Percentiles rank a stretch among this genome's conserved stretches.
These are phyloP conservation scores for Mus spicilegus DNA, from an alignment of 2,113 vertebrate genomes.

Conservation along the genomic window DNA sequence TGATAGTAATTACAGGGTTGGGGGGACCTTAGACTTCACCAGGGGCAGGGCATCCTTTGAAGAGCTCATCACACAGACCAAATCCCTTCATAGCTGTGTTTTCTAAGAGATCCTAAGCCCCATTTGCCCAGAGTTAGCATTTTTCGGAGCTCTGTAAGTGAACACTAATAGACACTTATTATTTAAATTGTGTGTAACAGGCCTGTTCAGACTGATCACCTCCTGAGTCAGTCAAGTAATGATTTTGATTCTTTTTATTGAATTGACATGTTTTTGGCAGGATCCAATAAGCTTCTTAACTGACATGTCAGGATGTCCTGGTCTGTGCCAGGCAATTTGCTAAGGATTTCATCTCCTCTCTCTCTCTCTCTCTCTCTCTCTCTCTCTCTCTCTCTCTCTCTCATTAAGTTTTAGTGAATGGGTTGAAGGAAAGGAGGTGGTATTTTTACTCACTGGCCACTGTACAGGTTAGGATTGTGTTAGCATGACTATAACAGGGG, in stretches of 20 bases:
- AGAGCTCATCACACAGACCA: background rate
- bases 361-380: background rate
- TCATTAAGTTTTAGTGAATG: background rate
- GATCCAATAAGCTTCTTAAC: background rate
- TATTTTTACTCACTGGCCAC: background rate
- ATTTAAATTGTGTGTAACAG: background rate
- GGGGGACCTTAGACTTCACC: too few relatives aligned
- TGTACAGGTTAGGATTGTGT: background rate
- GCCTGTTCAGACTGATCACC: background rate
- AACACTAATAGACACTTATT: background rate
- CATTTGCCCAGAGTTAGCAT: background rate
- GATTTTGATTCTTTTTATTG: slow-evolving; percentile 24
- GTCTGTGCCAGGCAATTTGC: background rate
- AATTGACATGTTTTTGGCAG: background rate
- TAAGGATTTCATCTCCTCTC: background rate
- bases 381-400: background rate
- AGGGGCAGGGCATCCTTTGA: fast-evolving
- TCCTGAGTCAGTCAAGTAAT: slow-evolving; percentile 18
- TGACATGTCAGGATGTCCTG: background rate
- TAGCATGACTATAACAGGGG: background rate
- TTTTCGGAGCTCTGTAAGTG: background rate
- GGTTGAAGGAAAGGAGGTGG: background rate
- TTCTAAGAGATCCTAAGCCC: background rate
- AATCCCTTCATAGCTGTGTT: background rate
- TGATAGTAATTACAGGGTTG: too few relatives aligned